Percentiles rank a stretch among this genome's conserved stretches.
These are phyloP conservation scores for Drosophila sulfurigaster DNA, from an alignment of 1,140 invertebrate genomes.

Conservation along the genomic window DNA sequence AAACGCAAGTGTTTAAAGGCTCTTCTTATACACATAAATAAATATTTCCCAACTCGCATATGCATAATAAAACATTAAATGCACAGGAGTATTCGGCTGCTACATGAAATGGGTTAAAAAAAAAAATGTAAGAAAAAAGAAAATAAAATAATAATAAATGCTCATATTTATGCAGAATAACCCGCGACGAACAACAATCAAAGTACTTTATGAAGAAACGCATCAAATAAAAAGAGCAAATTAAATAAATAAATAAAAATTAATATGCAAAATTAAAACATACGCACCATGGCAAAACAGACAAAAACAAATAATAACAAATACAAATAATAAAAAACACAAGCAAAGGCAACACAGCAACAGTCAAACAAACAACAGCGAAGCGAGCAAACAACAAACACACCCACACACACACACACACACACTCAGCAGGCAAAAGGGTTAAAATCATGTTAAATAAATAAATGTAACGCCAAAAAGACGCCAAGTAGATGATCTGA, in stretches of 20 bases:
- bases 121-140: conserved; percentile 44
- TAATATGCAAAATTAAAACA: conserved; percentile 41
- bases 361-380: conserved; percentile 33
- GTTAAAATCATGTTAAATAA: conserved; percentile 24
- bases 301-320: background rate
- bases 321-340: background rate
- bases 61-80: conserved; percentile 19
- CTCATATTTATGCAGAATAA: conserved; percentile 45
- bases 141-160: conserved; percentile 22
- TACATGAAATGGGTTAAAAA: too few species aligned
- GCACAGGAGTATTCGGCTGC: background rate
- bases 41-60: conserved; percentile 12
- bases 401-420: conserved; percentile 8
- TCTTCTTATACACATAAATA: background rate
- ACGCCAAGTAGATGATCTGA: background rate
- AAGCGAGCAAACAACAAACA: conserved; percentile 18
- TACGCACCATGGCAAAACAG: conserved; percentile 4
- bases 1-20: conserved; percentile 19
- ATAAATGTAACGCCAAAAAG: conserved; percentile 31
- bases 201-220: conserved; percentile 9
- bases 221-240: conserved; percentile 34
- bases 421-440: background rate
- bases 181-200: conserved; percentile 37
- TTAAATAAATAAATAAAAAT: conserved; percentile 50
- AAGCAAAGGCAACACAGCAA: conserved; percentile 20